Evolutionary conservation across 2,113 vertebrate genomes (phyloP).

Genomic region (Myocastor coypus): DNA sequence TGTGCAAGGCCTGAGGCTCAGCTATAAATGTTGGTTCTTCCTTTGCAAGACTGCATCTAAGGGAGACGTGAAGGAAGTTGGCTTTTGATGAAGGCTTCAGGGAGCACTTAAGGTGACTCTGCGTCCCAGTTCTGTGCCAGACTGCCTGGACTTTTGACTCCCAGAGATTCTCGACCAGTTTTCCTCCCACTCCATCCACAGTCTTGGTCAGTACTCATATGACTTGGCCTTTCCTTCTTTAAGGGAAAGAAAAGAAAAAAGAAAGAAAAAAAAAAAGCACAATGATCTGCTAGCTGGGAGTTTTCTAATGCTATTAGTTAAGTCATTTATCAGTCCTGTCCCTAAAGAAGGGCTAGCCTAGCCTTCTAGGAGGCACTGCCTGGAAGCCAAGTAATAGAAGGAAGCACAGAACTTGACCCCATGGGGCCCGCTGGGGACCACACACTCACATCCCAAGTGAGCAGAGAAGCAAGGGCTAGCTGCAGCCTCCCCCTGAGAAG

Average conservation of each 20-base stretch:
- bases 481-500: not conserved
- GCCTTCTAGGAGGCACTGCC: not conserved
- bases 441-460: not conserved
- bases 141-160: not conserved
- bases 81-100: not conserved
- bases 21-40: not conserved
- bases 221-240: not conserved
- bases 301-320: conserved; percentile 40
- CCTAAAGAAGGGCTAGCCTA: not conserved
- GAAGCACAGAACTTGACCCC: not conserved
- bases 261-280: not conserved
- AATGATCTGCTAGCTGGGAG: not conserved
- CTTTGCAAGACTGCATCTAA: not conserved
- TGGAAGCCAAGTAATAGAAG: not conserved
- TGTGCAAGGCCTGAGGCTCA: not conserved
- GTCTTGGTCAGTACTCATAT: not conserved
- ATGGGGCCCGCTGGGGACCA: not conserved
- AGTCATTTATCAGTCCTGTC: not conserved
- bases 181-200: not conserved
- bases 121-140: not conserved
- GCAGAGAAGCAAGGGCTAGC: not conserved
- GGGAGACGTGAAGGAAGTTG: not conserved
- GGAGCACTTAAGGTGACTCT: not conserved
- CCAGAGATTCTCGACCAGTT: not conserved
- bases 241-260: not conserved